Evolutionary conservation across 2,888 invertebrate species (phyloP).

Genomic region (Tiliacea aurago): DNA sequence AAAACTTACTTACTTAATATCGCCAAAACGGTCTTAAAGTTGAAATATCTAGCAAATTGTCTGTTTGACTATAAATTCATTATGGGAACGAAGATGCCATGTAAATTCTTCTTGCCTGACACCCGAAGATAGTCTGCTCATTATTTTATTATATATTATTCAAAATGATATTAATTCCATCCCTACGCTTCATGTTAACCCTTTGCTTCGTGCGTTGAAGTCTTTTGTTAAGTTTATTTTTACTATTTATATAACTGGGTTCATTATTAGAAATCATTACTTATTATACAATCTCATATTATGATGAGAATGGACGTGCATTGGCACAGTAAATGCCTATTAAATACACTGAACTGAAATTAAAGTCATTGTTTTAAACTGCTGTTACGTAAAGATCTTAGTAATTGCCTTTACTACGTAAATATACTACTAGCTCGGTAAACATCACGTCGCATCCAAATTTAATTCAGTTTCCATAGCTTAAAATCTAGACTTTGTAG

Average conservation of each 20-base stretch:
- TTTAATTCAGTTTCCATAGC: slow-evolving; percentile 42
- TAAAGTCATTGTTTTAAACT: slow-evolving; percentile 54
- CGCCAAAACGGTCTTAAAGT: too few relatives aligned
- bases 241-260: slow-evolving; percentile 45
- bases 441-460: slow-evolving; percentile 30
- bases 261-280: slow-evolving; percentile 40
- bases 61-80: not conserved
- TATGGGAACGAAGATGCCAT: not conserved
- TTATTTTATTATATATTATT: too few relatives aligned
- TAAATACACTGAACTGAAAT: slow-evolving; percentile 48
- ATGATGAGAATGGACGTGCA: slow-evolving; percentile 41
- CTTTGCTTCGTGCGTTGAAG: slow-evolving; percentile 78
- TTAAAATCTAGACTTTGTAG: slow-evolving; percentile 48
- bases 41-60: not conserved
- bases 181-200: slow-evolving; percentile 42
- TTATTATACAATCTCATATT: slow-evolving; percentile 28
- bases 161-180: too few relatives aligned
- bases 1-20: not conserved
- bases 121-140: not conserved
- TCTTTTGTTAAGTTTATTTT: slow-evolving; percentile 76
- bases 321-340: slow-evolving; percentile 47
- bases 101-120: not conserved
- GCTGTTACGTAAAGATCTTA: slow-evolving; percentile 58
- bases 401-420: slow-evolving; percentile 54
- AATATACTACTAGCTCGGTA: slow-evolving; percentile 31